These are phyloP conservation scores for Pygathrix nemaeus DNA, from an alignment of 2,113 vertebrate species.

Conservation along the genomic window DNA sequence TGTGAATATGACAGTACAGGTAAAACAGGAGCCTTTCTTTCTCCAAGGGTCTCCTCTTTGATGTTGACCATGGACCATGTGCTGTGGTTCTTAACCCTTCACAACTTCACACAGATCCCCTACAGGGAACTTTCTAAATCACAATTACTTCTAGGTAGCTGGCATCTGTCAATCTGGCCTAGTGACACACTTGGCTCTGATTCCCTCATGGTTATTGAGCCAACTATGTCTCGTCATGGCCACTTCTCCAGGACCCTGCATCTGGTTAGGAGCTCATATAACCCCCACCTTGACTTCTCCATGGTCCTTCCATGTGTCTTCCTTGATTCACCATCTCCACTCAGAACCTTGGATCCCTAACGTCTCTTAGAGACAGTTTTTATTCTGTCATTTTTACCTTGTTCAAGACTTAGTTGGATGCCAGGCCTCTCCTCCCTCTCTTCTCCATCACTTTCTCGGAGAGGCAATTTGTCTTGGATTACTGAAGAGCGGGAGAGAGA, in stretches of 20 bases:
- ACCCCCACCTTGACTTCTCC: not conserved
- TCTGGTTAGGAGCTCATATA: not conserved
- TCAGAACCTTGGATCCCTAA: not conserved
- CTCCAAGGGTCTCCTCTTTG: not conserved
- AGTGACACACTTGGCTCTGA: not conserved
- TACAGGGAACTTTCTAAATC: not conserved
- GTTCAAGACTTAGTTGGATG: not conserved
- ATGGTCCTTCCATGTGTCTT: not conserved
- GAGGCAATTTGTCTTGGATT: fast-evolving
- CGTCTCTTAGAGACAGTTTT: not conserved
- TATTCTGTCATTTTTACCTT: constrained; percentile 46
- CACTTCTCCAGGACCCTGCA: not conserved
- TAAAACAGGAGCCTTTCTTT: not conserved
- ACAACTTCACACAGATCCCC: not conserved
- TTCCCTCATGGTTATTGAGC: not conserved
- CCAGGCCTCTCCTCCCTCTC: not conserved
- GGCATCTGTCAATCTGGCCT: not conserved
- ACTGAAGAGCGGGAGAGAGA: not conserved
- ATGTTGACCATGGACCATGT: not conserved
- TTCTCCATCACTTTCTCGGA: not conserved
- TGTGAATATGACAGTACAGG: no score
- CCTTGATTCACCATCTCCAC: not conserved
- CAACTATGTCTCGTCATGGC: fast-evolving
- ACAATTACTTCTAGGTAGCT: not conserved
- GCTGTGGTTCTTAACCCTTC: not conserved